A percentile compares a stretch with the other conserved stretches of the same genome.
Conservation (phyloP, 2,113 vertebrate species). For the Herpailurus yagouaroundi region DNA sequence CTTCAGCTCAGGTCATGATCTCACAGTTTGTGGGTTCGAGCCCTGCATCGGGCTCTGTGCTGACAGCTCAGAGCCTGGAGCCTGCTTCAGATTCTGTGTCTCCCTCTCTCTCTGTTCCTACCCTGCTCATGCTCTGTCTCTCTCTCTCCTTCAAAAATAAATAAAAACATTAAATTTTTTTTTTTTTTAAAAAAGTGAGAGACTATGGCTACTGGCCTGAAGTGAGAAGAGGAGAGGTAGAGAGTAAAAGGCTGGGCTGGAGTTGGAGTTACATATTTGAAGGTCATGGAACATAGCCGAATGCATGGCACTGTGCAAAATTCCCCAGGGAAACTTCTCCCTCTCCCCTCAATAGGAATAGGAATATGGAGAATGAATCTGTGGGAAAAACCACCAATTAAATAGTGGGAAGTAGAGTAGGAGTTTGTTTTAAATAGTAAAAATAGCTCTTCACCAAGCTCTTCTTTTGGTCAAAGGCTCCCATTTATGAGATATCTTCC, state of each 20-base stretch:
- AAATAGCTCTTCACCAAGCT: background rate
- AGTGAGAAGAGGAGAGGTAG: background rate
- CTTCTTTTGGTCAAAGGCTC: conserved; percentile 18
- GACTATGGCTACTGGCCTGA: background rate
- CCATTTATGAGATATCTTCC: background rate
- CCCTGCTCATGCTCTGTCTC: no score
- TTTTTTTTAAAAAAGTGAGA: background rate
- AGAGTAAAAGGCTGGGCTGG: background rate
- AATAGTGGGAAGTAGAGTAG: background rate
- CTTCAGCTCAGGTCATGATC: no score
- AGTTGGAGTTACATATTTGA: background rate
- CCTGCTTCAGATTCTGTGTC: no score
- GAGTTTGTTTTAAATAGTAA: conserved; percentile 31
- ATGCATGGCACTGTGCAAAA: background rate
- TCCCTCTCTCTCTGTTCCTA: no score
- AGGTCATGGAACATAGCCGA: background rate
- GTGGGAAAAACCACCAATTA: background rate
- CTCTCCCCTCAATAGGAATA: background rate
- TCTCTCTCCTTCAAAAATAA: no score
- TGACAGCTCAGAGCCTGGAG: no score
- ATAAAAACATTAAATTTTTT: no score
- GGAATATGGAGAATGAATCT: background rate
- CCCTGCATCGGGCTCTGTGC: no score
- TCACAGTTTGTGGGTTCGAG: no score
- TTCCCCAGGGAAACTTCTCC: background rate